A percentile compares a stretch with the other conserved stretches of the same genome.
Evolutionary conservation across 2,888 invertebrate genomes (phyloP).

Genomic region (Drosophila paramelanica): DNA sequence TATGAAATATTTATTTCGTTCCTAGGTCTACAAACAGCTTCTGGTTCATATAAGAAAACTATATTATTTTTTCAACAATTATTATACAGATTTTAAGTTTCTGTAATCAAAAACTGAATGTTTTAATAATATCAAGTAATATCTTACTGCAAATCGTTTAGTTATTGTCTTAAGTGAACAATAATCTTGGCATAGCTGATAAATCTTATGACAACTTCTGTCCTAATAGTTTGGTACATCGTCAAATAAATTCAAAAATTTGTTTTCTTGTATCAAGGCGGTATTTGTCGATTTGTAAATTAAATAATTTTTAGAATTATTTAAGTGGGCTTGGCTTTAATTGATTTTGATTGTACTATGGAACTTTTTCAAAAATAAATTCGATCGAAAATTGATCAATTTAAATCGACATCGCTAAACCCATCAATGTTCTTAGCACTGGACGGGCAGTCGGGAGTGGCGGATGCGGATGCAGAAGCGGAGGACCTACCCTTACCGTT

Average conservation of each 20-base stretch:
- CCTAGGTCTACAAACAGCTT: not conserved
- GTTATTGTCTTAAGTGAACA: constrained; percentile 8
- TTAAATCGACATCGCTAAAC: constrained; percentile 75
- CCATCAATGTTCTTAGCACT: constrained; percentile 47
- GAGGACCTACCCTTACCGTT: constrained; percentile 75
- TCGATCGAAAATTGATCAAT: constrained; percentile 31
- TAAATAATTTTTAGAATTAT: not conserved
- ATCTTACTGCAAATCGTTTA: not conserved
- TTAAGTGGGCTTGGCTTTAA: not conserved
- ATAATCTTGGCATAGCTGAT: constrained; percentile 1
- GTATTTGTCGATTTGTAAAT: not conserved
- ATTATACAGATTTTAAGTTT: too few relatives aligned
- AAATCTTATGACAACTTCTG: not conserved
- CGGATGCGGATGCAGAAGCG: constrained; percentile 29
- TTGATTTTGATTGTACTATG: constrained; percentile 5
- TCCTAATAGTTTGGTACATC: not conserved
- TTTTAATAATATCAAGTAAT: constrained; percentile 18
- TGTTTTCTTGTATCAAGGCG: not conserved
- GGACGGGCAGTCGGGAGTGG: constrained; percentile 22
- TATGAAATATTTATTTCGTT: not conserved
- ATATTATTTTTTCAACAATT: not conserved
- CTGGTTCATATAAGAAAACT: not conserved
- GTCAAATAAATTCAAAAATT: constrained; percentile 7
- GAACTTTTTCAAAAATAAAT: not conserved
- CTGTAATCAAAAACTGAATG: not conserved